Evolutionary conservation across 2,888 invertebrate genomes (phyloP), one percentile per base, ranked within the genome.

Genomic region (Drosophila mimica): DNA sequence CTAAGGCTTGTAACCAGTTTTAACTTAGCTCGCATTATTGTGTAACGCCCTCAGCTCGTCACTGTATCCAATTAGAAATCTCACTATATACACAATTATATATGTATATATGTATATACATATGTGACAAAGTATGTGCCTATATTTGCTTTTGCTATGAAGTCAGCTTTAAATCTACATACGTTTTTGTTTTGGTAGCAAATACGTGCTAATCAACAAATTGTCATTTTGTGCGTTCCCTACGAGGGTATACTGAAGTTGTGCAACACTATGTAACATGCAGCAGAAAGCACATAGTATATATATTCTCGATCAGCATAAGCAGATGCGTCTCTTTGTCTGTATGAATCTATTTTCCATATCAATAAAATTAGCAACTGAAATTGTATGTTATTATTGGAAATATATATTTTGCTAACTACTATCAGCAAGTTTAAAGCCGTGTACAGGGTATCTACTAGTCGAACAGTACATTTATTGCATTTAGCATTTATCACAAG

Each of bases 1-100:
- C 51, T 56, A 48, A 38, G 46, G 62, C n/a, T 76, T 74, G 67
- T 58, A 86, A 83, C 83, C 78, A 75, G 89, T 86, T 88, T 83
- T 3, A 17, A 54, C 67, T 68, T 56, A 43, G 51, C 60, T 63
- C 38, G 38, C 53, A n/a, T 38, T 20, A 34, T 82, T 84, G 74
- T 73, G 64, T 81, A 84, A 89, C 88, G 88, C 82, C 82, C 71
- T 66, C 66, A 48, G 31, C 17, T 20, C 56, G 52, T 49, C 56
- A 31, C 28, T 30, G 38, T 13, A 48, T 52, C 28, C 20, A 57
- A 36, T 60, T 62, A 56, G 31, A 56, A 56, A 46, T 68, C 33
- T 61, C 15, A 49, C 20, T 49, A 17, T 43, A 52, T 20, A 30
- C 8, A 7, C 9, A 59, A 11, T 15, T 73, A 46, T 8, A 15